Evolutionary conservation across 2,888 invertebrate species (phyloP).

Genomic region (Hedychridium roseum): DNA sequence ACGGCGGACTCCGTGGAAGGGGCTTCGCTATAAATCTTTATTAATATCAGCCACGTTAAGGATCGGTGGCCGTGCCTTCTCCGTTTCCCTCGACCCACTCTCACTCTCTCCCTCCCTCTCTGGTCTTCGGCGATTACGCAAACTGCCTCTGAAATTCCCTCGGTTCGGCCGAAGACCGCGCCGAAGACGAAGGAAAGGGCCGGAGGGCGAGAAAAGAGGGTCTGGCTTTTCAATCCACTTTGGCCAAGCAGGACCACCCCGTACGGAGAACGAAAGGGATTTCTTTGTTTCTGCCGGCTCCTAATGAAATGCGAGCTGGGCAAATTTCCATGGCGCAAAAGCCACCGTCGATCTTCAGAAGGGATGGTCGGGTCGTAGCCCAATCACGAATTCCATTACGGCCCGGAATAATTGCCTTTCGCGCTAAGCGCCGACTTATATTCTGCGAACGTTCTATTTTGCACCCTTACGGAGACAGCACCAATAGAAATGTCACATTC

Average conservation of each 20-base stretch:
- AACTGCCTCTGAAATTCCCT: constrained; percentile 13
- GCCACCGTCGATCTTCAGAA: too few relatives aligned
- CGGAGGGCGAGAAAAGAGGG: constrained; percentile 3
- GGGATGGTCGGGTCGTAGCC: too few relatives aligned
- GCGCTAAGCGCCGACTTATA: too few relatives aligned
- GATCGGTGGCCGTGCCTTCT: too few relatives aligned
- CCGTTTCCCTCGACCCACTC: too few relatives aligned
- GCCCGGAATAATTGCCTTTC: too few relatives aligned
- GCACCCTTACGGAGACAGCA: too few relatives aligned
- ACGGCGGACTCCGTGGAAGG: not conserved
- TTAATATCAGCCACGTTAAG: constrained; percentile 22
- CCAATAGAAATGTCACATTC: too few relatives aligned
- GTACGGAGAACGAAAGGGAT: constrained; percentile 23
- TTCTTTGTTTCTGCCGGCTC: constrained; percentile 36
- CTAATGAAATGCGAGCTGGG: constrained; percentile 39
- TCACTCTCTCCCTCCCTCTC: constrained; percentile 7
- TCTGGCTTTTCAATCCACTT: constrained; percentile 36
- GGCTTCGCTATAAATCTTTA: constrained; percentile 22
- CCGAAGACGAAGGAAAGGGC: constrained; percentile 2
- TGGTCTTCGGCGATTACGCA: constrained; percentile 26
- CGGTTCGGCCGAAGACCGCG: constrained; percentile 12
- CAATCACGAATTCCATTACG: too few relatives aligned
- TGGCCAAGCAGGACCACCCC: constrained; percentile 10
- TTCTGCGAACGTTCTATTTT: too few relatives aligned
- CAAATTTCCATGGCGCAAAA: constrained; percentile 37